These are phyloP conservation scores for Seira musarum DNA, from an alignment of 2,888 invertebrate genomes.

Conservation along the genomic window DNA sequence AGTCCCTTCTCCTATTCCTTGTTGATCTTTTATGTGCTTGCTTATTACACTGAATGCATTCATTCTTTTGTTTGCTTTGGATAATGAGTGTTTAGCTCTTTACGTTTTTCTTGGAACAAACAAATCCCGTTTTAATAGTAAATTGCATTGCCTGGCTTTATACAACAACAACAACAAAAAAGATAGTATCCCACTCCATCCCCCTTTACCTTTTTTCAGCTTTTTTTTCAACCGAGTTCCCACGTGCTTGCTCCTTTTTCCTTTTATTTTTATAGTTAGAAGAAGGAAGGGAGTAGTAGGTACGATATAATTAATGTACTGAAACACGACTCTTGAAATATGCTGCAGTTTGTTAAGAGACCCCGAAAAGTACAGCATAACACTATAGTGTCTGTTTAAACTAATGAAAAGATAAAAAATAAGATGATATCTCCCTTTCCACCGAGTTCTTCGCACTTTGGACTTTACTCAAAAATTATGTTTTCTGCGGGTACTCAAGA, in stretches of 20 bases:
- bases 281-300: no score
- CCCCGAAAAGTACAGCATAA: neutral
- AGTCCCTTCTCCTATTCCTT: neutral
- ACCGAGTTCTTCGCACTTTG: no score
- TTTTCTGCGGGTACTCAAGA: no score
- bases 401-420: neutral
- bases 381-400: neutral
- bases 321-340: neutral
- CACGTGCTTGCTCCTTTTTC: no score
- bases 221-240: no score
- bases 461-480: no score
- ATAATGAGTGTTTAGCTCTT: constrained; percentile 11
- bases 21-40: neutral
- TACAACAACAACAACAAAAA: no score
- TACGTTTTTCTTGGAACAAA: neutral
- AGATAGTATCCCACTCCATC: neutral
- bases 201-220: no score
- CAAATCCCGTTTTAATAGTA: neutral
- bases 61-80: neutral
- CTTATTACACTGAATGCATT: neutral
- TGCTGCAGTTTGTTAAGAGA: neutral
- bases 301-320: neutral
- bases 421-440: no score
- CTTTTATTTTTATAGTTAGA: no score
- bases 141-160: neutral